These are phyloP conservation scores for Drosophila santomea DNA, from an alignment of 1,140 invertebrate species.

Conservation along the genomic window DNA sequence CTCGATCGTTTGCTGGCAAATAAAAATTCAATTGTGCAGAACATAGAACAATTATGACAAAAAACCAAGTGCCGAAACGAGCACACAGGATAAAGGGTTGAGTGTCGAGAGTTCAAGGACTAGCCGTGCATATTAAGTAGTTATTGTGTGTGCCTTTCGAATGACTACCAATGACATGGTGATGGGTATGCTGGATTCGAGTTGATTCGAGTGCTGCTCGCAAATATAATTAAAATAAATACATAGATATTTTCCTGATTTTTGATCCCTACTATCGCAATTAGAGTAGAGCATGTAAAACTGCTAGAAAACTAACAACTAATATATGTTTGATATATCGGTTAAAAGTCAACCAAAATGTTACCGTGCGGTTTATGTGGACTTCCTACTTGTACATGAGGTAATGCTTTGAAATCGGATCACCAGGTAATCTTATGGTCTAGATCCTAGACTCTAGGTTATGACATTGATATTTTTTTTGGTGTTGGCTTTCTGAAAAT, in stretches of 20 bases:
- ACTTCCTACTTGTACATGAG: no score
- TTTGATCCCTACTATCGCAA: no score
- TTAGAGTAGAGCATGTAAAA: no score
- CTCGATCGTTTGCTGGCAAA: conserved; percentile 48
- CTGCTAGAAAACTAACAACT: no score
- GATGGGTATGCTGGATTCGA: conserved; percentile 4
- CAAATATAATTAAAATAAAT: no score
- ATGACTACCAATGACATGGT: neutral
- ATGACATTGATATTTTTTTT: neutral
- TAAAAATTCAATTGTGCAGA: conserved; percentile 71
- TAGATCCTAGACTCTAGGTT: neutral
- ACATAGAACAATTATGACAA: conserved; percentile 68
- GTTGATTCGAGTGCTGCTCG: no score
- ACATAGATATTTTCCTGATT: no score
- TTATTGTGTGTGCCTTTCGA: conserved; percentile 3
- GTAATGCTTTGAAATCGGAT: no score
- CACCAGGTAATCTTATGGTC: conserved; percentile 11
- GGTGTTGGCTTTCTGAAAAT: conserved; percentile 3
- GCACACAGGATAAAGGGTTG: conserved; percentile 40
- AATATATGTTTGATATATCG: no score
- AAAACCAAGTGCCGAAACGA: conserved; percentile 44
- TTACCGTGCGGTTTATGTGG: no score
- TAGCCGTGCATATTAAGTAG: conserved; percentile 69
- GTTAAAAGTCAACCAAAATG: no score
- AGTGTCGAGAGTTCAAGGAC: conserved; percentile 52